Conservation (phyloP, 1,140 invertebrate species). For the Lucilia cuprina region DNA sequence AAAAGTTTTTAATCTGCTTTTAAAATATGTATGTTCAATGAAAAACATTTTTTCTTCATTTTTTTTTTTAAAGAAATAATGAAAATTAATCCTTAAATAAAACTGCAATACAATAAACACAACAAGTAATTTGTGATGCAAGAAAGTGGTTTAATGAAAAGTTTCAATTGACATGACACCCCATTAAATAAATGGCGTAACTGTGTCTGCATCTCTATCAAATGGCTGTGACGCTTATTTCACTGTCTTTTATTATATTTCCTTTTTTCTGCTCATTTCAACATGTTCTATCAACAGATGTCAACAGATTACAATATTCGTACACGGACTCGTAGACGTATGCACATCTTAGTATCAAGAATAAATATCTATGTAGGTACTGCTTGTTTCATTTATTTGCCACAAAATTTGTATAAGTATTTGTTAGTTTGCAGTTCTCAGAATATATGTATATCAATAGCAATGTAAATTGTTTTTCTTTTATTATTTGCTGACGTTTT, state of each 20-base stretch:
- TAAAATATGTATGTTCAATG: no score
- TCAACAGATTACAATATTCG: background rate
- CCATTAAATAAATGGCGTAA: background rate
- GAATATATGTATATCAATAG: constrained; percentile 3
- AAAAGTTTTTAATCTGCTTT: no score
- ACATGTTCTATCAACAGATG: constrained; percentile 2
- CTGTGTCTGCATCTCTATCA: background rate
- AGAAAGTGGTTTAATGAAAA: background rate
- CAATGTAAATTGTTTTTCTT: background rate
- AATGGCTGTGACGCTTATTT: background rate
- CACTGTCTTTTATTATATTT: background rate
- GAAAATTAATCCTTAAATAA: background rate
- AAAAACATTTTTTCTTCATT: no score
- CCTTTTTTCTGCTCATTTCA: background rate
- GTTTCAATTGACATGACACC: constrained; percentile 1
- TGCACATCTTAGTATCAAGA: background rate
- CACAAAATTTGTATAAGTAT: background rate
- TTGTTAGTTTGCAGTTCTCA: background rate
- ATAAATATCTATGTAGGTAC: background rate
- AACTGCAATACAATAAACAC: background rate
- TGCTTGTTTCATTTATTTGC: background rate
- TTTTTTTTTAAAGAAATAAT: background rate
- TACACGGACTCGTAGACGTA: background rate
- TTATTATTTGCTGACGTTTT: background rate
- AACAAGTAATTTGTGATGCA: constrained; percentile 2